Conservation (phyloP, 2,113 vertebrate genomes). For the Chroicocephalus ridibundus region DNA sequence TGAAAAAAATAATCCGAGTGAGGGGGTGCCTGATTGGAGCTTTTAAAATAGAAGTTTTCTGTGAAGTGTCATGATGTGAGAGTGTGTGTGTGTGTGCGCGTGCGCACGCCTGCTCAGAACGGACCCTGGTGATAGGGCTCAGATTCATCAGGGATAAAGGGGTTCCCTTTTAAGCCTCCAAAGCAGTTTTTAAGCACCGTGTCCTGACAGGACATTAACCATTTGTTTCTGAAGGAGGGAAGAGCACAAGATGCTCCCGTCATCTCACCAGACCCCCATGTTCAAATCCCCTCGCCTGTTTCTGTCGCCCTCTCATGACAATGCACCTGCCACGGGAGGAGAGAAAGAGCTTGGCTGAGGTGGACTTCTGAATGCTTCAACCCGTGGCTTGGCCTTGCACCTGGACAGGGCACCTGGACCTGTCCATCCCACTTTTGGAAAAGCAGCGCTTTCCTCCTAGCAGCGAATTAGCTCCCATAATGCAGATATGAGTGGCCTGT, state of each 20-base stretch:
- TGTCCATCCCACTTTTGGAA: not conserved
- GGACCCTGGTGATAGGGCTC: not conserved
- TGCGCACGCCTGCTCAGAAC: not conserved
- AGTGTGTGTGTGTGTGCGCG: rapidly evolving
- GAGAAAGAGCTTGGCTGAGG: not conserved
- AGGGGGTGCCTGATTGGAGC: not conserved
- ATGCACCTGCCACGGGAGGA: not conserved
- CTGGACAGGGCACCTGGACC: not conserved
- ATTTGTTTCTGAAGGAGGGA: not conserved
- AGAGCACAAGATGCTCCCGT: not conserved
- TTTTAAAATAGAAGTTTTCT: not conserved
- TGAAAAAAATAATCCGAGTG: not conserved
- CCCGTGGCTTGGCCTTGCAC: not conserved
- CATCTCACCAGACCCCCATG: not conserved
- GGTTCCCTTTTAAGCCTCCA: not conserved
- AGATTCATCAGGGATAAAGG: not conserved
- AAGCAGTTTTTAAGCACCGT: not conserved
- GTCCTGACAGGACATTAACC: no score
- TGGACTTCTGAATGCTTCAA: not conserved
- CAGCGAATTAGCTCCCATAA: not conserved
- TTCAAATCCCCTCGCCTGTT: not conserved
- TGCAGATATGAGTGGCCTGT: not conserved
- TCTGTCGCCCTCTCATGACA: not conserved
- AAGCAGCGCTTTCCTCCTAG: not conserved
- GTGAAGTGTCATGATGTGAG: not conserved